Evolutionary conservation across 2,113 vertebrate species (phyloP), one percentile per base, ranked within the genome.

Genomic region (Sceloporus undulatus): DNA sequence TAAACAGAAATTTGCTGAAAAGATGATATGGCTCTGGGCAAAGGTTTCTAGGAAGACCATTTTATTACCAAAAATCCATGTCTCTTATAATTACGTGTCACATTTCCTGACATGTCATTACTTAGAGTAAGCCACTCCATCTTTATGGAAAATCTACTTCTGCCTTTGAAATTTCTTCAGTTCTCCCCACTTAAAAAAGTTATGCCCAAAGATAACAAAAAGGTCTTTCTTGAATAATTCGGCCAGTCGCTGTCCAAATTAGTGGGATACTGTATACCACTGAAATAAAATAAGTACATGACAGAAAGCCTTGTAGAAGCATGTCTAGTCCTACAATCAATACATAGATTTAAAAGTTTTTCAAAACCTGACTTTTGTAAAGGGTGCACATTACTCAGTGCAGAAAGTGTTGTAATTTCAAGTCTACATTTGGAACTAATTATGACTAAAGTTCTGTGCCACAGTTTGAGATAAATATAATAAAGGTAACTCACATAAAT

Each of bases 401-500:
- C 11, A 79, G 11, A 16, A 8, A 65, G 40, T 62, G 38, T 42
- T 71, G 10, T 79, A 52, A 21, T 42, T 79, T 38, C 25, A 79
- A 16, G 34, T 73, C 52, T 71, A 27, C 71, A 70, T 48, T 48
- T 56, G 52, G 27, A 70, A 34, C 19, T 29, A 77, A 84, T 79
- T 82, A 65, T 82, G 42, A 11, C 38, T n/a, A 87, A 48, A 59
- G 38, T 52, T 34, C 18, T 62, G 68, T n/a, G 25, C 23, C 42
- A 78, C 62, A 56, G 2, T 23, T 84, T 56, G 25, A 84, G 23
- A 1, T 79, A 54, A 52, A 82, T 42, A 82, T 82, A 75, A 34
- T 87, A 65, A n/a, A 65, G 38, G 9, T 70, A 78, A 40, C 48
- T 42, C 27, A 71, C 8, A 18, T 54, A 88, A 88, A 66, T 66